These are phyloP conservation scores for Lagopus leucura DNA, from an alignment of 2,113 vertebrate genomes.

Conservation along the genomic window DNA sequence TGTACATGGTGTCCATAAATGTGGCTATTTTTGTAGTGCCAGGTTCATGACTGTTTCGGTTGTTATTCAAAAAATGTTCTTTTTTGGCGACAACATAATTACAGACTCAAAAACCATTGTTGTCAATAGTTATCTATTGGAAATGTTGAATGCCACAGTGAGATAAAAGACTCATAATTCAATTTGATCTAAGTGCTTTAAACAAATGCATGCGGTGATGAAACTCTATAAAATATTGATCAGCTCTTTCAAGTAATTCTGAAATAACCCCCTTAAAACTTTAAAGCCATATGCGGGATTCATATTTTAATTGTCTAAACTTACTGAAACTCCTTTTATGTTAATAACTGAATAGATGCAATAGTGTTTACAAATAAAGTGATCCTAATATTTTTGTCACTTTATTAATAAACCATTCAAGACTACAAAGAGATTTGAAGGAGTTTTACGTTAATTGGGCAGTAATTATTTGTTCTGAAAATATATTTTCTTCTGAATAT, in stretches of 20 bases:
- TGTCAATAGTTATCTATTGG: slow-evolving; percentile 18
- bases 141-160: slow-evolving; percentile 3
- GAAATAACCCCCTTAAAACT: slow-evolving; percentile 16
- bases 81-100: slow-evolving; percentile 2
- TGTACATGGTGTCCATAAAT: slow-evolving; percentile 20
- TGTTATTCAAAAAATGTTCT: background rate
- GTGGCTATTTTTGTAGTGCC: background rate
- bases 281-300: background rate
- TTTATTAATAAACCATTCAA: background rate
- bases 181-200: slow-evolving; percentile 40
- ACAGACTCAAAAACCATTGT: background rate
- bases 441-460: background rate
- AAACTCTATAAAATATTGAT: slow-evolving; percentile 44
- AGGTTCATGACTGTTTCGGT: background rate
- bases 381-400: background rate
- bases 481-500: background rate
- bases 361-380: background rate
- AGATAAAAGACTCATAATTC: slow-evolving; percentile 45
- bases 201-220: slow-evolving; percentile 19
- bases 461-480: background rate
- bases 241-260: slow-evolving; percentile 10
- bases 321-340: background rate
- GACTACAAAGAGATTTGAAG: background rate
- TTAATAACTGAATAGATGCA: background rate
- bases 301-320: background rate